A percentile compares a stretch with the other conserved stretches of the same genome.
These are phyloP conservation scores for Callithrix jacchus DNA, from an alignment of 2,113 vertebrate species.

Conservation along the genomic window DNA sequence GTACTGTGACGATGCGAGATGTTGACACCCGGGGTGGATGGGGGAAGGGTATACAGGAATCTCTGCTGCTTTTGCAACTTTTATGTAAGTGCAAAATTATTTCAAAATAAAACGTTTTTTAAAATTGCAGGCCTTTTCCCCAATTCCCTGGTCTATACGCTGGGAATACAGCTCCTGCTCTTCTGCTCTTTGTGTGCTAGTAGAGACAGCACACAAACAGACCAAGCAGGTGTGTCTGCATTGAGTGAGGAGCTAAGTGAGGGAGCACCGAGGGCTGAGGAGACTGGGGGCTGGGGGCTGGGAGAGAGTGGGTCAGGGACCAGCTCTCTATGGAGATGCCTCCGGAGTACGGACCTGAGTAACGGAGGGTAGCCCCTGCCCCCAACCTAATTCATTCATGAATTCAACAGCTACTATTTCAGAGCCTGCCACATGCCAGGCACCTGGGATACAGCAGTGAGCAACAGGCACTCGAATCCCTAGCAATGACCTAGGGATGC, in stretches of 20 bases:
- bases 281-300: background rate
- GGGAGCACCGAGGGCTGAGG: background rate
- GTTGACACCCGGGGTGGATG: accelerated
- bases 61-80: background rate
- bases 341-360: background rate
- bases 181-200: background rate
- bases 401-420: background rate
- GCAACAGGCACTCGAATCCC: background rate
- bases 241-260: too few relatives aligned
- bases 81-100: background rate
- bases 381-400: background rate
- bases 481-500: accelerated
- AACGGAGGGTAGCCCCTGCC: background rate
- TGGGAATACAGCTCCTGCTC: background rate
- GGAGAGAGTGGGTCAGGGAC: background rate
- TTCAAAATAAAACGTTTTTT: background rate
- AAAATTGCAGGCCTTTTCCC: background rate
- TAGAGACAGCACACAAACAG: background rate
- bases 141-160: background rate
- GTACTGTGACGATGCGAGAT: background rate
- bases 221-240: accelerated
- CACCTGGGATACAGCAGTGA: background rate
- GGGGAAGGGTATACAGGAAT: accelerated
- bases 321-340: background rate
- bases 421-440: background rate